Evolutionary conservation across 2,113 vertebrate species (phyloP).

Genomic region (Chloropsis hardwickii): DNA sequence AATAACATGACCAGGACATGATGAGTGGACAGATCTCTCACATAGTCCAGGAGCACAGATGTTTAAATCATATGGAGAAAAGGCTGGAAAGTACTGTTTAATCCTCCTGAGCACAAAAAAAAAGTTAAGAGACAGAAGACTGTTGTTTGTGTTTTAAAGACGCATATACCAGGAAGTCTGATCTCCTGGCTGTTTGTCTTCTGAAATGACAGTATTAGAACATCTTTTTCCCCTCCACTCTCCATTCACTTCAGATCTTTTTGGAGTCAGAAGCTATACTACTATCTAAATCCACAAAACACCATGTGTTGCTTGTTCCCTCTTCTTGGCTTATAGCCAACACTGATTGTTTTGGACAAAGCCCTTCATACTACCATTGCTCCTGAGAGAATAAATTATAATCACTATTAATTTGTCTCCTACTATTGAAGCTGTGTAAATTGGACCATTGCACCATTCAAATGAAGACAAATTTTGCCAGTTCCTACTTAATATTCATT

Average conservation of each 20-base stretch:
- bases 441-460: background rate
- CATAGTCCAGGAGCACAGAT: background rate
- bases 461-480: slow-evolving; percentile 26
- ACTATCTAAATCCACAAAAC: background rate
- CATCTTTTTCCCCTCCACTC: background rate
- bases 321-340: slow-evolving; percentile 8
- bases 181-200: background rate
- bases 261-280: background rate
- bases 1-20: background rate
- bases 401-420: slow-evolving; percentile 25
- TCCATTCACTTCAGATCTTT: background rate
- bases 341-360: slow-evolving; percentile 31
- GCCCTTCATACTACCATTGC: background rate
- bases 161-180: background rate
- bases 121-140: background rate
- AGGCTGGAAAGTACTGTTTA: background rate
- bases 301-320: background rate
- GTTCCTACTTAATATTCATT: slow-evolving; percentile 19
- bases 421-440: slow-evolving; percentile 5
- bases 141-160: background rate
- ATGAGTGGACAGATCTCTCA: background rate
- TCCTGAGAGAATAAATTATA: slow-evolving; percentile 38
- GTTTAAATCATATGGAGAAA: background rate
- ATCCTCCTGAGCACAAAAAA: background rate
- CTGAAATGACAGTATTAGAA: background rate